A percentile compares a stretch with the other conserved stretches of the same genome.
Conservation (phyloP, 2,888 invertebrate species). For the Empis stercorea region DNA sequence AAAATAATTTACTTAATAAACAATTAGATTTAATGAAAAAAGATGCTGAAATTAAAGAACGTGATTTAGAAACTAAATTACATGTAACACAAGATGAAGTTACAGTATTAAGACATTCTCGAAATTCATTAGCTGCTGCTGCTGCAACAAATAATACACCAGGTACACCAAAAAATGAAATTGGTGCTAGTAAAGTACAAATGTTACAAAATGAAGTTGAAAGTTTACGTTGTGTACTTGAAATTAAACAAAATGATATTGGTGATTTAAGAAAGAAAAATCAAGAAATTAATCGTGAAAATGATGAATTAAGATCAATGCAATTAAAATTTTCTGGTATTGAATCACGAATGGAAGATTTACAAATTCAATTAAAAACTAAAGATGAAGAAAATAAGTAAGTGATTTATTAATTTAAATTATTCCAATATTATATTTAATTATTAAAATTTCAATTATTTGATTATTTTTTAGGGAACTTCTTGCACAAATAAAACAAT, state of each 20-base stretch:
- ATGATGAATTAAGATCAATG: conserved; percentile 57
- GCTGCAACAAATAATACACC: too few species aligned
- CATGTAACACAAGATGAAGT: conserved; percentile 32
- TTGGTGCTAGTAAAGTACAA: conserved; percentile 19
- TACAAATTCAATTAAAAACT: conserved; percentile 57
- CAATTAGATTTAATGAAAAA: conserved; percentile 26
- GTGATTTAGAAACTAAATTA: conserved; percentile 31
- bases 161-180: background rate
- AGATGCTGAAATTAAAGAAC: conserved; percentile 24
- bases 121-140: conserved; percentile 6
- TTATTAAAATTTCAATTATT: background rate
- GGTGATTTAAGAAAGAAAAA: conserved; percentile 60
- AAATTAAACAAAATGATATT: conserved; percentile 76
- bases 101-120: conserved; percentile 18
- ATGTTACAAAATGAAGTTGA: conserved; percentile 59
- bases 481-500: conserved; percentile 54
- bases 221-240: conserved; percentile 76
- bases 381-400: conserved; percentile 62
- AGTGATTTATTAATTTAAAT: conserved; percentile 23
- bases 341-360: conserved; percentile 74
- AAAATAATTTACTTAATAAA: conserved; percentile 24
- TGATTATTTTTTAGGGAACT: conserved; percentile 41
- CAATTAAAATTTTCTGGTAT: conserved; percentile 63
- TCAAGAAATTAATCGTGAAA: conserved; percentile 55
- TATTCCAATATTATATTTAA: too few species aligned